Evolutionary conservation across 2,888 invertebrate genomes (phyloP).

Genomic region (Cistogaster globosa): DNA sequence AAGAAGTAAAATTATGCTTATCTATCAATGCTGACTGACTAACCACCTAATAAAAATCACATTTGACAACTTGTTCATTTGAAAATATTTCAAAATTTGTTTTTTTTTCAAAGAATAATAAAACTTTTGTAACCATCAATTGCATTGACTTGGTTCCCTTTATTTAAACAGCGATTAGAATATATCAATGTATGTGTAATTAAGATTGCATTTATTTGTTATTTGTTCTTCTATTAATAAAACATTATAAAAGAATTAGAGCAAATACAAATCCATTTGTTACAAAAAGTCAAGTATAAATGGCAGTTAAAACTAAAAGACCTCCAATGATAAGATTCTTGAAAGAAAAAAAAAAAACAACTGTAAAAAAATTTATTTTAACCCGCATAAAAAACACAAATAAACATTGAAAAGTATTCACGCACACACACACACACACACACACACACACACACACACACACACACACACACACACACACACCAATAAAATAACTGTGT

Average conservation of each 20-base stretch:
- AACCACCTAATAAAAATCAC: no score
- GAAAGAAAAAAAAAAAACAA: constrained; percentile 36
- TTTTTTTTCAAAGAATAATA: neutral
- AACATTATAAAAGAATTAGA: constrained; percentile 63
- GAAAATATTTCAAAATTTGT: no score
- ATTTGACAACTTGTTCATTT: no score
- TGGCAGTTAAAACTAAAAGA: constrained; percentile 67
- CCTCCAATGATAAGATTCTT: constrained; percentile 70
- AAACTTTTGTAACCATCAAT: neutral
- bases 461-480: no score
- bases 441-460: no score
- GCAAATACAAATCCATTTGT: constrained; percentile 67
- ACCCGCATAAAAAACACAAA: constrained; percentile 41
- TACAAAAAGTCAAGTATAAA: constrained; percentile 70
- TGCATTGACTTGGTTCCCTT: constrained; percentile 26
- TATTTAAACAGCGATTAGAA: constrained; percentile 27
- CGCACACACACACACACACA: no score
- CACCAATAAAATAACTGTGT: no score
- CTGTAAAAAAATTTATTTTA: constrained; percentile 20
- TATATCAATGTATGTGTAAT: neutral
- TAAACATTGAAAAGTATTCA: constrained; percentile 3
- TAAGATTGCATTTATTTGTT: neutral
- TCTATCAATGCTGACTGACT: no score
- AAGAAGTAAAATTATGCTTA: no score
- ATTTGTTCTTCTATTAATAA: constrained; percentile 38